Evolutionary conservation across 2,888 invertebrate species (phyloP), one percentile per base, ranked within the genome.

Genomic region (Hymenopus coronatus): DNA sequence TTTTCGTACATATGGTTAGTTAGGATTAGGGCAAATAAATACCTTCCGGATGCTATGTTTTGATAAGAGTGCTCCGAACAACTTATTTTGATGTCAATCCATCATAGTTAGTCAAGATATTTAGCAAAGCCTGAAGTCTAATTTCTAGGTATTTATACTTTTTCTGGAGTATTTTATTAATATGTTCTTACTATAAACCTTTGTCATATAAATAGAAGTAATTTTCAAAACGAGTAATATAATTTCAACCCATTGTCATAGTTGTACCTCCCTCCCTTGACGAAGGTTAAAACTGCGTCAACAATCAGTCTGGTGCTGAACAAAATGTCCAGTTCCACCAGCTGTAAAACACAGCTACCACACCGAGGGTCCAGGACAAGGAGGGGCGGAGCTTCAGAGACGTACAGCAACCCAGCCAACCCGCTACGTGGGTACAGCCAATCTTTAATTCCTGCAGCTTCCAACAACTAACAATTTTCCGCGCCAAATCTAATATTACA

Each of bases 1-100:
- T 96, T 96, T 93, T 96, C 96, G 94, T 96, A 93, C 95, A 95
- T 96, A 96, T 96, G 88, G 90, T 91, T 91, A 91, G 90, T 90
- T 89, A 86, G 54, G 87, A 90, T 90, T 87, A 85, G 89, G 87
- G 46, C 89, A 40, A 12, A 12, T 40, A 40, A 12, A 12, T 40
- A 12, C 40, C 40, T 40, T 40, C 40, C 12, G 40, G 40, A 70
- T 70, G 25, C 54, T 25, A 6, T 25, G 4, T 70, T 15, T 70
- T 0, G 20, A 4, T 6, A 3, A 54, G 15, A 15, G 54, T 20
- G 54, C 25, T 70, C 40, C 15, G 20, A 70, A 20, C 15, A 20
- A 70, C 20, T 70, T 12, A n/a, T 15, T 70, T 70, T 70, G 20
- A 15, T 70, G 54, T 8, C 6, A 25, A 70, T 70, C 0, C 54